Percentiles rank a stretch among this genome's conserved stretches.
phyloP scores from a whole-genome alignment of 2,888 invertebrate species.

The Dorcus hopei region DNA sequence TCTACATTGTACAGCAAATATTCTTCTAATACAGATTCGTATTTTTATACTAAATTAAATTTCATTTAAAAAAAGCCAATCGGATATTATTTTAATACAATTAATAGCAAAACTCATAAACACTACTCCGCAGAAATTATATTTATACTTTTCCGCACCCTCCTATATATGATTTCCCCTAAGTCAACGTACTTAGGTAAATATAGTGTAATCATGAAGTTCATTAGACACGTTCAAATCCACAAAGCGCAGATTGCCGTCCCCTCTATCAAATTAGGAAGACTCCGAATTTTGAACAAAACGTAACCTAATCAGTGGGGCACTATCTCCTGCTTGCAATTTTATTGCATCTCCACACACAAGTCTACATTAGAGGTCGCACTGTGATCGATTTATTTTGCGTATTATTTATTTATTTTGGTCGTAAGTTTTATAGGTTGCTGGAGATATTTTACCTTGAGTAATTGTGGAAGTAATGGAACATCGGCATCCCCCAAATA shows the following conservation, averaged over 20 bases:
- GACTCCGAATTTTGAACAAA: not conserved
- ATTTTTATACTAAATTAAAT: no score
- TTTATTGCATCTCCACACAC: no score
- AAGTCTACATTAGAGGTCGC: no score
- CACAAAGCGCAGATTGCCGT: constrained; percentile 5
- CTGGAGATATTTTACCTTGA: no score
- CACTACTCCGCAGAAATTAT: not conserved
- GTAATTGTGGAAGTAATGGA: not conserved
- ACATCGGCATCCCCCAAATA: constrained; percentile 28
- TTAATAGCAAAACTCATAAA: no score
- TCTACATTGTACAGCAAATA: no score
- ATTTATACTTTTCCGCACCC: constrained; percentile 9
- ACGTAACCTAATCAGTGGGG: not conserved
- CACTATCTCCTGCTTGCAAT: not conserved
- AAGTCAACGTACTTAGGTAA: constrained; percentile 39
- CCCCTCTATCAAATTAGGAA: not conserved
- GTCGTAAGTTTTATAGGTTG: no score
- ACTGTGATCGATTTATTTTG: no score
- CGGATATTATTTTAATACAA: no score
- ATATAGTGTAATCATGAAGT: constrained; percentile 47
- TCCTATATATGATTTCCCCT: constrained; percentile 16
- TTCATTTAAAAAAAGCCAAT: no score
- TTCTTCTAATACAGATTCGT: no score
- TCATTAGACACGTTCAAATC: constrained; percentile 43
- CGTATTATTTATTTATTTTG: no score